A percentile compares a stretch with the other conserved stretches of the same genome.
Conservation (phyloP, 2,888 invertebrate genomes). For the Ceraclea dissimilis region DNA sequence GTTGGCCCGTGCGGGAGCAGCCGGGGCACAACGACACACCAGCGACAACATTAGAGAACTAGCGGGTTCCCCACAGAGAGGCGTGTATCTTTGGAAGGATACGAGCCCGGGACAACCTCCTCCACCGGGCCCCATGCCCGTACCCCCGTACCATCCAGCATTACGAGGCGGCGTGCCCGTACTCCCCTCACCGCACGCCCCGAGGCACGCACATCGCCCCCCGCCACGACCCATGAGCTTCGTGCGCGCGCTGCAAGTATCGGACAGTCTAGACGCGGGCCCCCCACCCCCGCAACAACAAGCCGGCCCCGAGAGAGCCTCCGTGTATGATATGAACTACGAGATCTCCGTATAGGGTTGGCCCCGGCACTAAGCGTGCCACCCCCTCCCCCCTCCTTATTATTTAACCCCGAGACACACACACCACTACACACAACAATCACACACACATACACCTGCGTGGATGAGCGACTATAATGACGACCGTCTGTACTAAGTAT, state of each 20-base stretch:
- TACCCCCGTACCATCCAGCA: conserved; percentile 51
- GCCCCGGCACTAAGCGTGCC: conserved; percentile 28
- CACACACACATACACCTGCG: not conserved
- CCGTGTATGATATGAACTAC: conserved; percentile 91
- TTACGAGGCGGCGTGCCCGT: conserved; percentile 61
- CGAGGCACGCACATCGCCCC: conserved; percentile 31
- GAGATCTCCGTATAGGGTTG: conserved; percentile 85
- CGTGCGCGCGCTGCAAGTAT: conserved; percentile 83
- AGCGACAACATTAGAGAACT: conserved; percentile 83
- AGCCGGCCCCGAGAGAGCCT: conserved; percentile 60
- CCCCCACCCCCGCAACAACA: conserved; percentile 34
- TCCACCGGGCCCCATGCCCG: conserved; percentile 36
- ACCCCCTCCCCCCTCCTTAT: conserved; percentile 17
- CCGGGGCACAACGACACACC: conserved; percentile 62
- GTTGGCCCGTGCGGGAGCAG: conserved; percentile 63
- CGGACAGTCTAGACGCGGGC: conserved; percentile 72
- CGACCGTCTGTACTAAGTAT: not conserved
- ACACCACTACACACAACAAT: conserved; percentile 5
- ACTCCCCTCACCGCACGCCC: conserved; percentile 42
- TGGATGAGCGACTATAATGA: not conserved
- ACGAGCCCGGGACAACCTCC: conserved; percentile 60
- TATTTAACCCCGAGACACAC: not conserved
- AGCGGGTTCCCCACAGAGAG: conserved; percentile 79
- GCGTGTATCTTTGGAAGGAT: conserved; percentile 74
- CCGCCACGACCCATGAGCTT: conserved; percentile 75